phyloP scores from a whole-genome alignment of 2,888 invertebrate species.

The Choreutis nemorana region DNA sequence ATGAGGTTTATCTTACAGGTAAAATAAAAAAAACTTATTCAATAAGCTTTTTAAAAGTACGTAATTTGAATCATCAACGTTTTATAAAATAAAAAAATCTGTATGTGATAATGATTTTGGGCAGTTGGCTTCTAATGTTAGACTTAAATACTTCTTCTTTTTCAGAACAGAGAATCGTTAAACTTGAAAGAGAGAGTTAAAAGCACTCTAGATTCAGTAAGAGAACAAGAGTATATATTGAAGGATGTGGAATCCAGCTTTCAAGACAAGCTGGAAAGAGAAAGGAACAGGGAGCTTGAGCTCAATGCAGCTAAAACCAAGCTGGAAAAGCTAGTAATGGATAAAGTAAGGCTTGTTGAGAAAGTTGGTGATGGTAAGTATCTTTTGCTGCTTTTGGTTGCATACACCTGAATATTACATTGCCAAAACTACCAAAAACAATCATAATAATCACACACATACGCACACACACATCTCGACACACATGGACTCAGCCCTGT shows the following conservation, averaged over 20 bases:
- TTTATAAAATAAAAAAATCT: too few species aligned
- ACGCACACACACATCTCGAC: too few species aligned
- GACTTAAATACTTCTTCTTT: constrained; percentile 5
- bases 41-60: too few species aligned
- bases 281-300: constrained; percentile 56
- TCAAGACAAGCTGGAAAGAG: constrained; percentile 49
- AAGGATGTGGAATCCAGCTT: constrained; percentile 38
- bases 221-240: constrained; percentile 34
- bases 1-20: too few species aligned
- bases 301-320: constrained; percentile 49
- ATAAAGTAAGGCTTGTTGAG: constrained; percentile 42
- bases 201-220: constrained; percentile 30
- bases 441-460: background rate
- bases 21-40: too few species aligned
- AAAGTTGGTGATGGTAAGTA: constrained; percentile 58
- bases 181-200: constrained; percentile 35
- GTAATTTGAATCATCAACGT: too few species aligned
- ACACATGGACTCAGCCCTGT: too few species aligned
- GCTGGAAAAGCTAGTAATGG: constrained; percentile 58
- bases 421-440: too few species aligned
- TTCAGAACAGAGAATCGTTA: constrained; percentile 41
- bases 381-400: background rate
- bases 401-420: too few species aligned
- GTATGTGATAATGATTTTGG: too few species aligned
- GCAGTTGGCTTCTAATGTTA: too few species aligned